phyloP scores from a whole-genome alignment of 2,113 vertebrate species.

The Orycteropus afer region DNA sequence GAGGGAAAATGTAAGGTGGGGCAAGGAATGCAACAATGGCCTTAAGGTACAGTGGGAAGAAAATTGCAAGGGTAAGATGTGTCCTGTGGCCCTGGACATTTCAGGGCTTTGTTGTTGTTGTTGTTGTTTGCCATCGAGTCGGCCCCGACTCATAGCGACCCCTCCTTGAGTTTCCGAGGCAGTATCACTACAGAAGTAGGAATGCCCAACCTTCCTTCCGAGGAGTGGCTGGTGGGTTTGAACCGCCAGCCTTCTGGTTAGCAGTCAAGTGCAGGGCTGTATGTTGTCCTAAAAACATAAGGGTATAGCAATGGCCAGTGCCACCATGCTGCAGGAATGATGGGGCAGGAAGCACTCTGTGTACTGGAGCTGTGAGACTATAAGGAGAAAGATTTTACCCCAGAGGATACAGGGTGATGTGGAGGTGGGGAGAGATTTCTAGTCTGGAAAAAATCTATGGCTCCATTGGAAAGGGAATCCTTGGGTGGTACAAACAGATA shows the following conservation, averaged over 20 bases:
- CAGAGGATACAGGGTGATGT: background rate
- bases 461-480: background rate
- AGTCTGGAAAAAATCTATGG: background rate
- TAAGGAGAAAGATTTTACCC: background rate
- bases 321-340: fast-evolving
- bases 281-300: background rate
- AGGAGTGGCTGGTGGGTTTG: too few species aligned
- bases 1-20: background rate
- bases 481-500: background rate
- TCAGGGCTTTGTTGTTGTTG: too few species aligned
- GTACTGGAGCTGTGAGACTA: background rate
- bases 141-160: too few species aligned
- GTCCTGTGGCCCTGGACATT: background rate
- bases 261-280: background rate
- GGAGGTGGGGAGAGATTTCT: background rate
- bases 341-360: background rate
- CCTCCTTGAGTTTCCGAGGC: too few species aligned
- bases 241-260: too few species aligned
- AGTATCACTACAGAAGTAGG: too few species aligned
- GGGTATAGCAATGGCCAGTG: background rate
- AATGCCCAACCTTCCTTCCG: too few species aligned
- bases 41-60: background rate
- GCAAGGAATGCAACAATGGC: background rate
- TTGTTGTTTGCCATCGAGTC: too few species aligned
- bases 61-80: background rate